Percentiles rank a stretch among this genome's conserved stretches.
phyloP scores from a whole-genome alignment of 2,797 vertebrate species.

The Arnoldichthys spilopterus region DNA sequence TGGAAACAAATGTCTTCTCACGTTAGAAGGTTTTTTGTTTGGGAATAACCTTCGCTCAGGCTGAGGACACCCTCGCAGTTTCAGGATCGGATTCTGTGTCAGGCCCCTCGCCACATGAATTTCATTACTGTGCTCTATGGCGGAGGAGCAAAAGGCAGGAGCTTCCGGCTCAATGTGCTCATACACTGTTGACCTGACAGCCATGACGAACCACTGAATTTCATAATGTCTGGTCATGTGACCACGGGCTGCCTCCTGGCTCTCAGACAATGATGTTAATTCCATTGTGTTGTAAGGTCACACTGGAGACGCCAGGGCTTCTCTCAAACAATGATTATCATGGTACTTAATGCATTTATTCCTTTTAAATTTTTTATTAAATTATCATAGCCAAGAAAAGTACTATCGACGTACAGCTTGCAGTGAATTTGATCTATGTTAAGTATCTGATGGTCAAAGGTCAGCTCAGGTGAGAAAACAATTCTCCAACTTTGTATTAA shows the following conservation, averaged over 20 bases:
- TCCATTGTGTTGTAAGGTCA: slow-evolving; percentile 46
- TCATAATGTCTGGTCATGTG: slow-evolving; percentile 63
- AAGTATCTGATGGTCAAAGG: slow-evolving; percentile 17
- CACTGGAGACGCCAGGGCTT: slow-evolving; percentile 17
- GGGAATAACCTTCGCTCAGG: slow-evolving; percentile 37
- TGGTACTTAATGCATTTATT: slow-evolving; percentile 1
- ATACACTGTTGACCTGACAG: slow-evolving; percentile 67
- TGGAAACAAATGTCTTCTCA: slow-evolving; percentile 49
- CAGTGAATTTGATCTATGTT: not conserved
- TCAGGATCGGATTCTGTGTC: slow-evolving; percentile 60
- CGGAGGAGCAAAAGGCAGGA: slow-evolving; percentile 54
- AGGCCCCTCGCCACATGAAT: slow-evolving; percentile 61
- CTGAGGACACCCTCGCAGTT: slow-evolving; percentile 47
- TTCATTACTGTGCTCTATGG: slow-evolving; percentile 59
- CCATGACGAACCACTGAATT: slow-evolving; percentile 64
- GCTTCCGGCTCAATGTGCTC: slow-evolving; percentile 58
- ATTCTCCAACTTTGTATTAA: slow-evolving; percentile 29
- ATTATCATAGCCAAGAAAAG: not conserved
- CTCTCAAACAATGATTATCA: not conserved
- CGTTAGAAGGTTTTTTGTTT: slow-evolving; percentile 29
- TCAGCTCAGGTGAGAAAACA: slow-evolving; percentile 30
- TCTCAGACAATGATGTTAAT: slow-evolving; percentile 60
- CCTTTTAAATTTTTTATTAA: not conserved
- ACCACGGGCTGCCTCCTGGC: slow-evolving; percentile 54
- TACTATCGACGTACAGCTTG: not conserved